Evolutionary conservation across 1,140 invertebrate genomes (phyloP), one percentile per base, ranked within the genome.

Genomic region (Marisa cornuarietis): DNA sequence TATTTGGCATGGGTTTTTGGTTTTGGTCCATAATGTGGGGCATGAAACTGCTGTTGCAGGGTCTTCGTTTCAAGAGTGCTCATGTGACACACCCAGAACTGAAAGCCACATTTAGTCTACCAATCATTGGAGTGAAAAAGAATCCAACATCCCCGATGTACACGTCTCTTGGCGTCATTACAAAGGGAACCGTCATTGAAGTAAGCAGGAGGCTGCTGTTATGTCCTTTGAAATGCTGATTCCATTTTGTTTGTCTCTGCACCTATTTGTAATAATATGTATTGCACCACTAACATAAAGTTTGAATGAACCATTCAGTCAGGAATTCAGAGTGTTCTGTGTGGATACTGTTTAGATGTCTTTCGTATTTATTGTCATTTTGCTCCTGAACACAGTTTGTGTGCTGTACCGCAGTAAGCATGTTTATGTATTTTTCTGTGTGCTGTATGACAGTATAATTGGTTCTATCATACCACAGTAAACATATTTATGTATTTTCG

Each of bases 21-120:
- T 42, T 42, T 42, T n/a, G n/a, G n/a, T n/a, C 31, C 31, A 42
- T 42, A 4, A 42, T 42, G 31, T 42, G 31, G 31, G 31, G 31
- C 52, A 8, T 58, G 16, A 58, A 14, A 18, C 16, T 58, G 11
- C 54, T 58, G 73, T 82, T 90, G 74, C 78, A 91, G 90, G 91
- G 84, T 75, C 81, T 92, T 9, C 81, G 91, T 68, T 91, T 90
- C 79, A 91, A 88, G 51, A 99, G 98, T 88, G 98, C 97, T 31
- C 97, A 99, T 92, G 97, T 99, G 0, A 99, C 98, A 26, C 99
- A 99, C 94, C 99, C 98, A 7, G 98, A 99, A 92, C 91, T 99
- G 3, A 99, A 99, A 91, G 97, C 98, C 0, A 99, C 99, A n/a
- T 99, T 99, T 88, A 95, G 94, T 91, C 91, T 99, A 72, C 98